Percentiles rank a stretch among this genome's conserved stretches.
Conservation (phyloP, 2,113 vertebrate genomes). For the Sorex fumeus region DNA sequence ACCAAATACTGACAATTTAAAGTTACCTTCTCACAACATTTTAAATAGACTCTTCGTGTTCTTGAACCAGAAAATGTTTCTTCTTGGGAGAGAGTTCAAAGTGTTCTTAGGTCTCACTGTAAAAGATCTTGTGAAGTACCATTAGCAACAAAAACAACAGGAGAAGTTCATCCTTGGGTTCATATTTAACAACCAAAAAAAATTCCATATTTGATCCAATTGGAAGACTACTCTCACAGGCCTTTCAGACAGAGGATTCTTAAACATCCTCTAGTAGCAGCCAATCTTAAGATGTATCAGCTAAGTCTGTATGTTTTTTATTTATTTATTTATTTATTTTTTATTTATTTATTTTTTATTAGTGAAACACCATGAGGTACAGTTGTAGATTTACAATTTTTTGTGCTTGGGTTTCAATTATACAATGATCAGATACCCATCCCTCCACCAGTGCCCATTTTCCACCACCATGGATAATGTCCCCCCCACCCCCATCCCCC, state of each 20-base stretch:
- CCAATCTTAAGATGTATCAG: not conserved
- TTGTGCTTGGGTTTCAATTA: too few relatives aligned
- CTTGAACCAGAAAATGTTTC: not conserved
- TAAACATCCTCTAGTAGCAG: not conserved
- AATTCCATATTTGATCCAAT: constrained; percentile 29
- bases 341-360: too few relatives aligned
- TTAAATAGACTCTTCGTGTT: not conserved
- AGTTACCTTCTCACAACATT: not conserved
- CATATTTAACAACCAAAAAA: constrained; percentile 41
- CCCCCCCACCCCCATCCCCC: too few relatives aligned
- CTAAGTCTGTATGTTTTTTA: not conserved
- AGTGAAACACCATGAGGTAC: too few relatives aligned
- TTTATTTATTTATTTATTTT: too few relatives aligned
- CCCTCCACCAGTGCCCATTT: too few relatives aligned
- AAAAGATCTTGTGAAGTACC: not conserved
- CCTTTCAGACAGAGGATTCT: constrained; percentile 9
- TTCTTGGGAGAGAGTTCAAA: constrained; percentile 24
- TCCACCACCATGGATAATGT: too few relatives aligned
- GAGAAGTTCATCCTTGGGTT: not conserved
- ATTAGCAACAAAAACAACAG: constrained; percentile 26
- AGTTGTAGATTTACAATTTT: too few relatives aligned
- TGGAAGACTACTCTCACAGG: not conserved
- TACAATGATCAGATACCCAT: too few relatives aligned
- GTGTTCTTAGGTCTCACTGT: not conserved
- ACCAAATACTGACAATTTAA: not conserved